phyloP scores from a whole-genome alignment of 2,797 vertebrate species.

The Hephaestus fuliginosus region DNA sequence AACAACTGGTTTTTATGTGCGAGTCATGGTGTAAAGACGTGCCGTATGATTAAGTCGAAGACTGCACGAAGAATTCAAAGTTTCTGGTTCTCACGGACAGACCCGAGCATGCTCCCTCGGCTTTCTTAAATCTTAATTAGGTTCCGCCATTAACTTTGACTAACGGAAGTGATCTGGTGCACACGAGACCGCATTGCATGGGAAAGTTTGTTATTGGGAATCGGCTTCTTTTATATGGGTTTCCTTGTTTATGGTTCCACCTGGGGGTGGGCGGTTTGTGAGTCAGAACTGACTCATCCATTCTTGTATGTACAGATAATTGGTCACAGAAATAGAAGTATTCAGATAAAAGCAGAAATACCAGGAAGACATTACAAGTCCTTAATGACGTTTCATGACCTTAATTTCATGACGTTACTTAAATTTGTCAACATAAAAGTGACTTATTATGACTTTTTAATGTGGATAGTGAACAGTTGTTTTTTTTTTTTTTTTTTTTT shows the following conservation, averaged over 20 bases:
- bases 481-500: no score
- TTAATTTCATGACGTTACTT: no score
- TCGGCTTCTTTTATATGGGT: slow-evolving; percentile 36
- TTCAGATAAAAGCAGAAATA: background rate
- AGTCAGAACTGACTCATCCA: slow-evolving; percentile 46
- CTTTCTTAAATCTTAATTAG: slow-evolving; percentile 27
- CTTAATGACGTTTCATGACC: no score
- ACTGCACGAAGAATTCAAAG: slow-evolving; percentile 8
- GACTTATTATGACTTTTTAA: background rate
- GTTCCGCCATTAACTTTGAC: slow-evolving; percentile 36
- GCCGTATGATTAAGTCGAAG: slow-evolving; percentile 25
- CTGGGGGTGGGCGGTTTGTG: slow-evolving; percentile 41
- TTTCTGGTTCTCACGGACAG: slow-evolving; percentile 34
- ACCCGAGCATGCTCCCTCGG: slow-evolving; percentile 1
- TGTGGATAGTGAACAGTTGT: background rate
- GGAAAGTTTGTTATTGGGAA: slow-evolving; percentile 46
- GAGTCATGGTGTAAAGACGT: slow-evolving; percentile 21
- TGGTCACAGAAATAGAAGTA: slow-evolving; percentile 38
- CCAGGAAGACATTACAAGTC: background rate
- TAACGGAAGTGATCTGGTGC: slow-evolving; percentile 41
- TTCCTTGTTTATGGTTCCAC: slow-evolving; percentile 57
- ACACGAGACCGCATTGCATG: slow-evolving; percentile 40
- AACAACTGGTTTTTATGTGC: slow-evolving; percentile 30
- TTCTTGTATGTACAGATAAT: slow-evolving; percentile 37
- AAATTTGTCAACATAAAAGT: no score